Conservation (phyloP, 1,140 invertebrate genomes). For the Camponotus vicinus region DNA sequence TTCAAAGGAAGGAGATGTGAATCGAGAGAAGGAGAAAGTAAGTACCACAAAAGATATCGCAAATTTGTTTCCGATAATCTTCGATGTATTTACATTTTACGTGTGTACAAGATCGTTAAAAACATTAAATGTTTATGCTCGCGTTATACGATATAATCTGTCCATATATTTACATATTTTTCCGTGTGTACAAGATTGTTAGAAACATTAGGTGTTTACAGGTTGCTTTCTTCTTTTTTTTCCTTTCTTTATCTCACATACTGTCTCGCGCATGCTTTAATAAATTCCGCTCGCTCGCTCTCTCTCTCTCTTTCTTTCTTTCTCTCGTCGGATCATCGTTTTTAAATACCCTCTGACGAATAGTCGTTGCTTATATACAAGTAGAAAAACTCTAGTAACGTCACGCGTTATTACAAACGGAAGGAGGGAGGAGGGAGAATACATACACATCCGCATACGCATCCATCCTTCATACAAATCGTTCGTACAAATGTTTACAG, state of each 20-base stretch:
- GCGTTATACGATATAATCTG: slow-evolving; percentile 79
- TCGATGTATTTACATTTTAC: slow-evolving; percentile 85
- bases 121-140: slow-evolving; percentile 85
- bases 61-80: slow-evolving; percentile 80
- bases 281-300: slow-evolving; percentile 32
- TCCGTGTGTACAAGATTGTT: slow-evolving; percentile 84
- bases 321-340: slow-evolving; percentile 5
- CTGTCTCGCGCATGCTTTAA: slow-evolving; percentile 50
- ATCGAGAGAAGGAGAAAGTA: slow-evolving; percentile 64
- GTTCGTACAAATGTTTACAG: slow-evolving; percentile 8
- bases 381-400: slow-evolving; percentile 78
- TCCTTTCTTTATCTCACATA: slow-evolving; percentile 67
- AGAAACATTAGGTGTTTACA: slow-evolving; percentile 85
- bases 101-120: slow-evolving; percentile 86
- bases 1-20: slow-evolving; percentile 13
- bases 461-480: slow-evolving; percentile 41
- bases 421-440: neutral
- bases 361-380: slow-evolving; percentile 78
- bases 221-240: slow-evolving; percentile 47
- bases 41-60: slow-evolving; percentile 57
- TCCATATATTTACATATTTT: slow-evolving; percentile 84
- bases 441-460: slow-evolving; percentile 36
- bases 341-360: slow-evolving; percentile 56
- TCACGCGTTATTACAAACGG: slow-evolving; percentile 64
- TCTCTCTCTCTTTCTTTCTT: slow-evolving; percentile 40